These are phyloP conservation scores for Drosophila neonasuta DNA, from an alignment of 2,888 invertebrate genomes.

Conservation along the genomic window DNA sequence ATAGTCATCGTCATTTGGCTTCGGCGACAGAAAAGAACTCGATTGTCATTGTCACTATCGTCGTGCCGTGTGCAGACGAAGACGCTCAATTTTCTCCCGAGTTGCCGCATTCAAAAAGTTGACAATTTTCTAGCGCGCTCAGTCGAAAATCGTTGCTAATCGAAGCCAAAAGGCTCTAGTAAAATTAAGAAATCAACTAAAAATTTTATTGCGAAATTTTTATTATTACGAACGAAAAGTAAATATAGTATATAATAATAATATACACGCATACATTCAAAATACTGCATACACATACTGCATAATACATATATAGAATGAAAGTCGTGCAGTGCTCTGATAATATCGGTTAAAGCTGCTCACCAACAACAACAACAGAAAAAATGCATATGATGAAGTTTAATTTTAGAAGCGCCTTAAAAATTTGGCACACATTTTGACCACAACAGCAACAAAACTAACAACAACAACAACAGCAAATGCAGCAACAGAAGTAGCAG, in stretches of 20 bases:
- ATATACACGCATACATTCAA: constrained; percentile 2
- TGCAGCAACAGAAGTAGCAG: constrained; percentile 19
- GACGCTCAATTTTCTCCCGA: constrained; percentile 30
- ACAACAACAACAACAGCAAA: constrained; percentile 10
- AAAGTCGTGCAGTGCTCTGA: constrained; percentile 42
- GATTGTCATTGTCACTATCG: constrained; percentile 47
- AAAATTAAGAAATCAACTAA: constrained; percentile 60
- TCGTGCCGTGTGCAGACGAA: constrained; percentile 73
- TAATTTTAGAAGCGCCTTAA: constrained; percentile 64
- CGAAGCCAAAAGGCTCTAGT: constrained; percentile 75
- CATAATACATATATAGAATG: constrained; percentile 19
- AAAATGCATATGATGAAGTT: constrained; percentile 59
- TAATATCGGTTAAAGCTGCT: constrained; percentile 61
- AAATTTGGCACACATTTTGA: constrained; percentile 67
- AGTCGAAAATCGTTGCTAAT: constrained; percentile 78
- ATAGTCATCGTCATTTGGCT: constrained; percentile 67
- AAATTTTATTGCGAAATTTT: constrained; percentile 48
- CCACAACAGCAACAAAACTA: constrained; percentile 32
- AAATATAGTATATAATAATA: constrained; percentile 47
- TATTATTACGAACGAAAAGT: constrained; percentile 79
- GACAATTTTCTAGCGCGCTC: constrained; percentile 70
- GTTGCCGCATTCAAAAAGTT: constrained; percentile 38
- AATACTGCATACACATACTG: not conserved
- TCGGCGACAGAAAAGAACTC: constrained; percentile 50
- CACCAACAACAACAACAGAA: constrained; percentile 2